Conservation (phyloP, 2,797 vertebrate species). For the Catostomus latipinnis region DNA sequence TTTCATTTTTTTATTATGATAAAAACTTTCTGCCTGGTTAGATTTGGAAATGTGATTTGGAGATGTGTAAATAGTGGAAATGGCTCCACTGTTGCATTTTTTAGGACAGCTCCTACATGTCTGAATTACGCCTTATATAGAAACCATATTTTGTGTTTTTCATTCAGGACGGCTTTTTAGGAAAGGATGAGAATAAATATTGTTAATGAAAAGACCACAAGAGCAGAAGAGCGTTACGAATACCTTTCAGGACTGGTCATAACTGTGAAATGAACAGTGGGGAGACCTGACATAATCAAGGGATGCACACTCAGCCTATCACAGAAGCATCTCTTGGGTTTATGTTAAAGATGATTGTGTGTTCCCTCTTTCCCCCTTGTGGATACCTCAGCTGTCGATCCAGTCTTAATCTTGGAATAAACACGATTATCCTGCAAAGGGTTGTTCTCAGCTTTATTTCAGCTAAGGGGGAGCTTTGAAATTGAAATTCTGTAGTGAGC, state of each 20-base stretch:
- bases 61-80: neutral
- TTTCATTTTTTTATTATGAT: conserved; percentile 27
- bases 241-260: too few relatives aligned
- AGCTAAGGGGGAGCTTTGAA: conserved; percentile 88
- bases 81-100: neutral
- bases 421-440: conserved; percentile 86
- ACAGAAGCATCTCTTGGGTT: conserved; percentile 47
- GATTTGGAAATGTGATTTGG: neutral
- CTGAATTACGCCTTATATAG: neutral
- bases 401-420: conserved; percentile 94
- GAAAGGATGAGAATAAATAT: neutral
- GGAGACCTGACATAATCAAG: neutral
- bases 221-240: neutral
- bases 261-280: conserved; percentile 3
- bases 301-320: conserved; percentile 8
- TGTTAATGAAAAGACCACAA: conserved; percentile 13
- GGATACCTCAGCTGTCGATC: conserved; percentile 86
- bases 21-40: conserved; percentile 22
- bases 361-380: conserved; percentile 67
- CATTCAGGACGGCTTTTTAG: neutral
- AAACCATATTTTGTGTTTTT: neutral
- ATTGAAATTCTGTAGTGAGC: conserved; percentile 50
- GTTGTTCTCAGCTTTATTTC: conserved; percentile 91
- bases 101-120: neutral
- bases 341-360: conserved; percentile 70